These are phyloP conservation scores for Drosophila guanche DNA, from an alignment of 1,140 invertebrate species.

Conservation along the genomic window DNA sequence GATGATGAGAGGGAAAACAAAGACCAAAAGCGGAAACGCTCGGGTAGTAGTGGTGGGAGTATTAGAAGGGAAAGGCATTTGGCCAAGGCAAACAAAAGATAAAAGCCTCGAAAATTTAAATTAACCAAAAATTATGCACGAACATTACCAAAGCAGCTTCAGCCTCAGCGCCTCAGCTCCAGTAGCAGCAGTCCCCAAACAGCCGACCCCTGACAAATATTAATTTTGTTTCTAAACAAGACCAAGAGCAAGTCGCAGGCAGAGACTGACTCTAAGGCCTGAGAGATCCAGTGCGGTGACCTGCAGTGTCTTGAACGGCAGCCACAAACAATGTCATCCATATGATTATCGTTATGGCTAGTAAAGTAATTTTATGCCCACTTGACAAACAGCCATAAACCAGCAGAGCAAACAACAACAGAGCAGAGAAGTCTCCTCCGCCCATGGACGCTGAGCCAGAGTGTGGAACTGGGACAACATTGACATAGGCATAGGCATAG, in stretches of 20 bases:
- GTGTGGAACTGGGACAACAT: slow-evolving; percentile 51
- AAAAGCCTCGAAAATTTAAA: slow-evolving; percentile 79
- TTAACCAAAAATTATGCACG: slow-evolving; percentile 82
- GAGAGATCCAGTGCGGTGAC: slow-evolving; percentile 19
- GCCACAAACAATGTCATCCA: slow-evolving; percentile 78
- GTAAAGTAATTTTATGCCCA: slow-evolving; percentile 77
- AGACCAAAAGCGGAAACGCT: slow-evolving; percentile 56
- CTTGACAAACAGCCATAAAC: slow-evolving; percentile 76
- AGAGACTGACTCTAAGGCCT: not conserved
- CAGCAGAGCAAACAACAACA: slow-evolving; percentile 55
- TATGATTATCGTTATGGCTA: slow-evolving; percentile 76
- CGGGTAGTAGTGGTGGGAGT: not conserved
- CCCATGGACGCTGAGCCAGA: slow-evolving; percentile 4
- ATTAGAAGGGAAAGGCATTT: slow-evolving; percentile 16
- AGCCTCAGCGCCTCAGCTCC: not conserved
- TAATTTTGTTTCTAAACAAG: slow-evolving; percentile 78
- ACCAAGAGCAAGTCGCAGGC: not conserved
- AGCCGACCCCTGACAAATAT: slow-evolving; percentile 76
- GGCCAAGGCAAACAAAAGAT: slow-evolving; percentile 72
- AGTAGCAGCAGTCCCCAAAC: not conserved
- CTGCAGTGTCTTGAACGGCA: slow-evolving; percentile 62
- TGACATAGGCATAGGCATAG: slow-evolving; percentile 57
- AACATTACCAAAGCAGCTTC: slow-evolving; percentile 63
- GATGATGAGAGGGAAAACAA: slow-evolving; percentile 54
- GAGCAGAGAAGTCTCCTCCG: slow-evolving; percentile 16